phyloP scores from a whole-genome alignment of 2,888 invertebrate species.

The Rhamphomyia laevipes region DNA sequence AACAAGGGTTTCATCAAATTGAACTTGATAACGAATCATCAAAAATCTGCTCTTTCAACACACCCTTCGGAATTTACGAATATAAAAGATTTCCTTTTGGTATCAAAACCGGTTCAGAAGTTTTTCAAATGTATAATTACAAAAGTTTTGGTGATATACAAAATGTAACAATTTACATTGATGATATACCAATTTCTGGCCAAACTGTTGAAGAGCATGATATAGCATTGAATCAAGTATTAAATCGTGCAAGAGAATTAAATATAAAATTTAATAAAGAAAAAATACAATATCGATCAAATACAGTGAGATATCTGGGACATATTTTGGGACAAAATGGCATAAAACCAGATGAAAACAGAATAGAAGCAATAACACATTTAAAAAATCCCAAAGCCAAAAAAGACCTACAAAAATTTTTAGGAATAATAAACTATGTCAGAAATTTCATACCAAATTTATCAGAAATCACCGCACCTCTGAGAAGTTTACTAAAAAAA shows the following conservation, averaged over 20 bases:
- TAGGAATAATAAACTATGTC: slow-evolving; percentile 15
- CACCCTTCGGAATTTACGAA: slow-evolving; percentile 13
- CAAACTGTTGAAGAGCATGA: slow-evolving; percentile 15
- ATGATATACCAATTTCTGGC: slow-evolving; percentile 19
- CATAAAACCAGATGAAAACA: slow-evolving; percentile 10
- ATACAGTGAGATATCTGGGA: slow-evolving; percentile 22
- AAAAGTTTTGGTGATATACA: slow-evolving; percentile 18
- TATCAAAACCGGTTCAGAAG: slow-evolving; percentile 19
- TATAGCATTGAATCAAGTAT: slow-evolving; percentile 15
- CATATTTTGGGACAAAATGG: slow-evolving; percentile 9
- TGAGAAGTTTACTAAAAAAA: slow-evolving; percentile 12
- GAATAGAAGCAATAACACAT: slow-evolving; percentile 5
- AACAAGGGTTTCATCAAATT: slow-evolving; percentile 13
- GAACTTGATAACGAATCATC: slow-evolving; percentile 9
- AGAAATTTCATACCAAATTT: slow-evolving; percentile 10
- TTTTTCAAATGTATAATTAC: slow-evolving; percentile 16
- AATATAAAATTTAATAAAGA: slow-evolving; percentile 23
- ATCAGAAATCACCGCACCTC: no score
- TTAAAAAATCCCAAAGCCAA: slow-evolving; percentile 4
- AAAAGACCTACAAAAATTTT: slow-evolving; percentile 9
- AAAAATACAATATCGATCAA: slow-evolving; percentile 14
- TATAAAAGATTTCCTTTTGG: slow-evolving; percentile 16
- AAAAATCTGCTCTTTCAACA: slow-evolving; percentile 10
- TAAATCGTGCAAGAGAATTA: slow-evolving; percentile 17
- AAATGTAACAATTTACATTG: slow-evolving; percentile 23